These are phyloP conservation scores for Leptinotarsa defecta DNA, from an alignment of 1,140 invertebrate species.

Conservation along the genomic window DNA sequence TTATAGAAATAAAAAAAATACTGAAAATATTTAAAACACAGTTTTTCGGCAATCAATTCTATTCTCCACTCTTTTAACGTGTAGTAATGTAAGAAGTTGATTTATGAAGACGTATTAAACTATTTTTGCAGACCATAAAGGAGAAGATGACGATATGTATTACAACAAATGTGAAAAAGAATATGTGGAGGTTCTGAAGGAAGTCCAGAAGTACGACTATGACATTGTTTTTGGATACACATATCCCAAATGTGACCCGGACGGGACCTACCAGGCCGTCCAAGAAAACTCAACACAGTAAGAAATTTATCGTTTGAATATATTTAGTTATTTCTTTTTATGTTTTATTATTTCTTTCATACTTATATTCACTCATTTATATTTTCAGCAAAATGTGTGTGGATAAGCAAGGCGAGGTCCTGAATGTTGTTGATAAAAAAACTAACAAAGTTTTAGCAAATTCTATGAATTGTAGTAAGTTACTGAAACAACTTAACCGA, in stretches of 20 bases:
- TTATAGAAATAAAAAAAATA: too few species aligned
- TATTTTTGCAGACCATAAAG: background rate
- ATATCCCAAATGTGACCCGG: conserved; percentile 59
- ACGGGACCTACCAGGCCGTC: conserved; percentile 59
- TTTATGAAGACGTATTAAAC: too few species aligned
- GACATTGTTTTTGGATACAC: conserved; percentile 52
- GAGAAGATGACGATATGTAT: conserved; percentile 48
- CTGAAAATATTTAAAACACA: too few species aligned
- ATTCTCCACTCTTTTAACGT: too few species aligned
- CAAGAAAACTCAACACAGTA: conserved; percentile 47
- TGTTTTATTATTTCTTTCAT: too few species aligned
- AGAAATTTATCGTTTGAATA: conserved; percentile 21
- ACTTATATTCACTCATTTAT: background rate
- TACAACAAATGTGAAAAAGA: conserved; percentile 59
- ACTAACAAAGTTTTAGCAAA: conserved; percentile 46
- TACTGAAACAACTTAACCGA: background rate
- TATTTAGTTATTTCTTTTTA: background rate
- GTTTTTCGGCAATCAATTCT: too few species aligned
- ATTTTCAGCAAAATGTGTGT: conserved; percentile 61
- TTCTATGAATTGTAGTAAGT: conserved; percentile 66
- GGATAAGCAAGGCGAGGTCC: conserved; percentile 57
- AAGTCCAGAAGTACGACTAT: conserved; percentile 53
- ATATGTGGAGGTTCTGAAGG: conserved; percentile 50
- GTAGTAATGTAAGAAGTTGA: too few species aligned
- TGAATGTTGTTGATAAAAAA: conserved; percentile 49